Base-by-base conservation (phyloP, 2,113 vertebrate genomes). In the Rhinopithecus roxellana region DNA sequence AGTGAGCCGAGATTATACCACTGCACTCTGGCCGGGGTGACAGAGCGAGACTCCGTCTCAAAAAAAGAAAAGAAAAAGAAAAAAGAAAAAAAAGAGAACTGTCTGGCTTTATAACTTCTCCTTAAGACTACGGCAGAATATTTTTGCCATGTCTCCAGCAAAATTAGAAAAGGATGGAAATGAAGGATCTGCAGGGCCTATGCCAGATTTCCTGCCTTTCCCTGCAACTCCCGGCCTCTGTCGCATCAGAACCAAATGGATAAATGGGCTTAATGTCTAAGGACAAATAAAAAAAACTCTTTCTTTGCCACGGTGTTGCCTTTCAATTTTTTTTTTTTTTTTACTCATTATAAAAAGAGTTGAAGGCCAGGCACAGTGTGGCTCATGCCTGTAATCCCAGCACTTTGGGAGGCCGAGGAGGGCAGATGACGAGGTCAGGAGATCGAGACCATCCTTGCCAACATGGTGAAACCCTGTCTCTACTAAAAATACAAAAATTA, bases 11-110 rank as follows among this genome's bases (percentile, higher is more conserved):
- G 52, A 55, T 55, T 6, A 2, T 2, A 2, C 52, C 52, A 55
- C 52, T 55, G 18, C 18, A 55, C 6, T 7, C 0, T 6, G 0
- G 52, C 52, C 52, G 7, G 18, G 52, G 52, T 0, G 52, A 55
- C 18, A 55, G 52, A 55, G 52, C 18, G 0, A 55, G 17, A 55
- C 52, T 20, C 52, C 2, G 2, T 20, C 52, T 55, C 18, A 55
- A 55, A 55, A 20, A 55, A 52, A 6, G 18, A 18, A 55, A 18
- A 55, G 1, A 2, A 55, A 55, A 55, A 55, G 2, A 20, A 55
- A 55, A 20, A 55, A 55, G 5, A 2, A 55, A 55, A 55, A 55
- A 55, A 55, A 7, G 52, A 57, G 48, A 83, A 22, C 67, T 2
- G 5, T 6, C 38, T n/a, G 40, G 50, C 50, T 32, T 32, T 13